Conservation (phyloP, 2,797 vertebrate species). For the Salmo trutta region DNA sequence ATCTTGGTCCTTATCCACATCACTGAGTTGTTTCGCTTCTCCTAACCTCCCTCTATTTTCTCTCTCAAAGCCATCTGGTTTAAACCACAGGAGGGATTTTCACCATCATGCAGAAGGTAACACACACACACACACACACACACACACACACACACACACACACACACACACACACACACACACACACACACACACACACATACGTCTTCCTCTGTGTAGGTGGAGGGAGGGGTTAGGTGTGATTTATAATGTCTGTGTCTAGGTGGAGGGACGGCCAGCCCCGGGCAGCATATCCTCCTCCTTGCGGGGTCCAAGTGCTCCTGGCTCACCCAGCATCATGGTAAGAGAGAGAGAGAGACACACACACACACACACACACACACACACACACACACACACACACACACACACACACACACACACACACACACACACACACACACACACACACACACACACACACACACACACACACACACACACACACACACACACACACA, state of each 20-base stretch:
- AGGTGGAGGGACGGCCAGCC: conserved; percentile 83
- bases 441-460: no score
- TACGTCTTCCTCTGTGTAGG: no score
- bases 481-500: neutral
- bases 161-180: no score
- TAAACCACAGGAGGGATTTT: conserved; percentile 23
- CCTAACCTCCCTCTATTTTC: neutral
- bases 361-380: neutral
- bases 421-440: no score
- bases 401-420: no score
- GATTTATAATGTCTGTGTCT: conserved; percentile 12
- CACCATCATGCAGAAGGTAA: conserved; percentile 77
- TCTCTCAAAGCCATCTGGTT: conserved; percentile 40
- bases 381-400: neutral
- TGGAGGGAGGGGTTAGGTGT: neutral
- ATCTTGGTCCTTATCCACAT: neutral
- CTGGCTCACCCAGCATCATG: conserved; percentile 87
- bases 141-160: no score
- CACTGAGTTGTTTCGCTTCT: neutral
- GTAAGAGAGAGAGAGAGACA: conserved; percentile 63
- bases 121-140: no score
- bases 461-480: no score
- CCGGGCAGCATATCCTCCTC: conserved; percentile 82
- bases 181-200: neutral
- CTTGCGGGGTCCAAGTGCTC: conserved; percentile 82